Conservation (phyloP, 2,797 vertebrate genomes). For the Mareca strepera region DNA sequence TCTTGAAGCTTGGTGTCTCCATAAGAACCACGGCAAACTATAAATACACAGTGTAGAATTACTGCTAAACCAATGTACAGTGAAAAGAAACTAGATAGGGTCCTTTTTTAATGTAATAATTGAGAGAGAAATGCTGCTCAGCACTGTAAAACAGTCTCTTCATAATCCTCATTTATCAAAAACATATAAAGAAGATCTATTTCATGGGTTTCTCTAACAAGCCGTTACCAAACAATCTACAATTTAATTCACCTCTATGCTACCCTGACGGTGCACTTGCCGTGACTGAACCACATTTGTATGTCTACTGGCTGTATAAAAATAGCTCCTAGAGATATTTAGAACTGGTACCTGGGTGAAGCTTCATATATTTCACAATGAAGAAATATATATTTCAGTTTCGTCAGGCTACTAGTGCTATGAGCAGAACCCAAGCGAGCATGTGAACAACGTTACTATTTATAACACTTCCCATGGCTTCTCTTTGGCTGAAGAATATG, state of each 20-base stretch:
- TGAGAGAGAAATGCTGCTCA: neutral
- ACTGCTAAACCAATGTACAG: neutral
- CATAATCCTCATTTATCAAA: neutral
- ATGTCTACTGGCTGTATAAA: neutral
- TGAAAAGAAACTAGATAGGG: neutral
- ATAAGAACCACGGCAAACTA: neutral
- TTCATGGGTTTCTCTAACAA: neutral
- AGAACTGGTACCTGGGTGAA: neutral
- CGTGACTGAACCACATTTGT: neutral
- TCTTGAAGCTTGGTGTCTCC: neutral
- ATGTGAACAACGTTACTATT: slow-evolving; percentile 4
- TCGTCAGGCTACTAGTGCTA: neutral
- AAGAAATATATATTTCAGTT: neutral
- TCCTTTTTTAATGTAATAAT: neutral
- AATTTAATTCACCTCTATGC: neutral
- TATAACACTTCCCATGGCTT: slow-evolving; percentile 15
- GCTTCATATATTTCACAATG: neutral
- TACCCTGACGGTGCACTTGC: neutral
- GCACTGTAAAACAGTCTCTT: neutral
- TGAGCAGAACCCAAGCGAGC: neutral
- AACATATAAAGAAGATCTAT: neutral
- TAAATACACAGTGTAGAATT: neutral
- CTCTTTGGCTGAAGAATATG: slow-evolving; percentile 1
- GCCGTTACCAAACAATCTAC: neutral
- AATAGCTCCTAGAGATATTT: neutral